A percentile compares a stretch with the other conserved stretches of the same genome.
Evolutionary conservation across 2,797 vertebrate genomes (phyloP).

Genomic region (Molossus molossus): DNA sequence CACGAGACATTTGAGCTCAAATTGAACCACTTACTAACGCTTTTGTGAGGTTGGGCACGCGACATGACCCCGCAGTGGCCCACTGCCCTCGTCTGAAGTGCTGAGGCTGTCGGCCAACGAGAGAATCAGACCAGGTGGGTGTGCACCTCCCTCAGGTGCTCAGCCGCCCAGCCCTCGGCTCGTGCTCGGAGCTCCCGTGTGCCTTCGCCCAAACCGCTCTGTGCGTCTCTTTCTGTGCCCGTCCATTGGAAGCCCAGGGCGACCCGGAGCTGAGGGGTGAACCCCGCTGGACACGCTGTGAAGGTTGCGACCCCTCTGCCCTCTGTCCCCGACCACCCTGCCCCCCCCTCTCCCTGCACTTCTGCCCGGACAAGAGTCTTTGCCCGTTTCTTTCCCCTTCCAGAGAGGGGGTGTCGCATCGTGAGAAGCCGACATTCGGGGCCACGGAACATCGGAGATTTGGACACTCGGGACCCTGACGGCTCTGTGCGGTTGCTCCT

Average conservation of each 20-base stretch:
- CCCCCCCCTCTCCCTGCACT: not conserved
- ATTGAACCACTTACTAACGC: not conserved
- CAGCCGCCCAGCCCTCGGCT: fast-evolving
- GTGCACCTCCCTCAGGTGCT: fast-evolving
- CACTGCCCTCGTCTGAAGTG: not conserved
- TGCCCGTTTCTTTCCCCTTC: not conserved
- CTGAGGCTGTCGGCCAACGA: not conserved
- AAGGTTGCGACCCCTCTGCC: not conserved
- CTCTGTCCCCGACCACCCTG: not conserved
- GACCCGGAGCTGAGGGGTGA: not conserved
- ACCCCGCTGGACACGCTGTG: not conserved
- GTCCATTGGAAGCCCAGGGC: not conserved
- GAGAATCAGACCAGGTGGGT: too few species aligned
- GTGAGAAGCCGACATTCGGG: not conserved
- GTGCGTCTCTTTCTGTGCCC: fast-evolving
- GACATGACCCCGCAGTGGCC: not conserved
- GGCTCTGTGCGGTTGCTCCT: not conserved
- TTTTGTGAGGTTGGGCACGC: not conserved
- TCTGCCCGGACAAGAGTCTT: not conserved
- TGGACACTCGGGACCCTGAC: not conserved
- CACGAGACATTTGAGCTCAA: not conserved
- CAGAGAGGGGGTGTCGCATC: not conserved
- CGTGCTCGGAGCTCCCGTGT: fast-evolving
- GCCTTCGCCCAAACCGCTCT: not conserved
- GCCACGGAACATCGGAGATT: not conserved